Conservation (phyloP, 2,888 invertebrate species). For the Brachylomia viminalis region DNA sequence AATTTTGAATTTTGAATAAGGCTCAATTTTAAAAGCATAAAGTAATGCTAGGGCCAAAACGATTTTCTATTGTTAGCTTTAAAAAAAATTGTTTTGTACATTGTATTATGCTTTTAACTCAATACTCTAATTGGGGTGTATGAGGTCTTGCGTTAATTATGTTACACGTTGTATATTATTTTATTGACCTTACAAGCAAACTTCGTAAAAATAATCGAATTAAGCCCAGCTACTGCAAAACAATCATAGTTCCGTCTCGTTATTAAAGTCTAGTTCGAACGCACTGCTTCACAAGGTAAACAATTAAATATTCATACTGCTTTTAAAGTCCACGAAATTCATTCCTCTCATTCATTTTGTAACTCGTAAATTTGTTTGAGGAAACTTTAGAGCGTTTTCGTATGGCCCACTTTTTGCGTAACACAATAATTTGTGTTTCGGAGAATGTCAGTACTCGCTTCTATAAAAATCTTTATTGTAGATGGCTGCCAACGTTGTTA, state of each 20-base stretch:
- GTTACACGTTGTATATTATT: no score
- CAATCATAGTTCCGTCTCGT: constrained; percentile 5
- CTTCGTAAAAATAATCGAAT: neutral
- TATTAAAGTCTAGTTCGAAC: neutral
- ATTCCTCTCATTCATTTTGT: no score
- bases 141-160: no score
- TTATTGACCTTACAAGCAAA: neutral
- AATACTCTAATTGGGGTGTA: no score
- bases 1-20: no score
- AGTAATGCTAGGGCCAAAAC: no score
- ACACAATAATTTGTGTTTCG: neutral
- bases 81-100: no score
- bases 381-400: neutral
- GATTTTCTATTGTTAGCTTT: no score
- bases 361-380: neutral
- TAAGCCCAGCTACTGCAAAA: constrained; percentile 1
- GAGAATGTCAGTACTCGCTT: neutral
- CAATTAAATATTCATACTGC: neutral
- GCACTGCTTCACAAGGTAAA: neutral
- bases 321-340: no score
- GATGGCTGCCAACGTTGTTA: constrained; percentile 10
- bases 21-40: no score
- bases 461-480: neutral
- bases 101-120: no score
- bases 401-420: neutral